A percentile compares a stretch with the other conserved stretches of the same genome.
These are phyloP conservation scores for Cephus sareptanus DNA, from an alignment of 2,888 invertebrate genomes.

Conservation along the genomic window DNA sequence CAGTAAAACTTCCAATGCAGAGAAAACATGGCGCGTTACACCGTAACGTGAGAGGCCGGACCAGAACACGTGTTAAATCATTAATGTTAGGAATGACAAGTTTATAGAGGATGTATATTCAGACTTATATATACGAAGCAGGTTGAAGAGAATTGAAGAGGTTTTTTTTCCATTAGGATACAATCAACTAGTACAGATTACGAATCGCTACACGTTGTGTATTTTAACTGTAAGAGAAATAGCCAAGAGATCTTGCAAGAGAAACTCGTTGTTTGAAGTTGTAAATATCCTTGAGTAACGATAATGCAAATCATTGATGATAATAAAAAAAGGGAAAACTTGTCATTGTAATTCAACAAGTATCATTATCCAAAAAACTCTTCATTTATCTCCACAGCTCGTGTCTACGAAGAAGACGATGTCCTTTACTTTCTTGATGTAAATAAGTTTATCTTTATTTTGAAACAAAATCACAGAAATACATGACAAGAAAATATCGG, in stretches of 20 bases:
- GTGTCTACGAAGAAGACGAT: background rate
- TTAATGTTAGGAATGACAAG: background rate
- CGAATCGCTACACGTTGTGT: background rate
- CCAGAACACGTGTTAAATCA: background rate
- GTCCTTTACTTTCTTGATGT: background rate
- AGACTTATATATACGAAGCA: no score
- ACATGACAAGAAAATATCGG: conserved; percentile 53
- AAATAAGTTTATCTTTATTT: conserved; percentile 16
- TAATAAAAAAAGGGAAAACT: background rate
- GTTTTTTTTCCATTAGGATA: background rate
- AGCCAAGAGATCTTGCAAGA: no score
- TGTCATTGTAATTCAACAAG: background rate
- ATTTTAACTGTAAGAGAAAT: no score
- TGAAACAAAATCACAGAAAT: conserved; percentile 34
- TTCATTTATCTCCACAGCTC: background rate
- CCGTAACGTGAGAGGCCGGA: background rate
- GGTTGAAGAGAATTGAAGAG: background rate
- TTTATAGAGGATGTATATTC: background rate
- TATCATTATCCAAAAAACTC: background rate
- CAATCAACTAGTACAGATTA: background rate
- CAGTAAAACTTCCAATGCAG: background rate
- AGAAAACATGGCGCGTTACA: background rate
- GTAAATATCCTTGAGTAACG: background rate
- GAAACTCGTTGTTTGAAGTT: background rate
- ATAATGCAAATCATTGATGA: background rate